These are phyloP conservation scores for Cephus runcator DNA, from an alignment of 2,888 invertebrate genomes.

Conservation along the genomic window DNA sequence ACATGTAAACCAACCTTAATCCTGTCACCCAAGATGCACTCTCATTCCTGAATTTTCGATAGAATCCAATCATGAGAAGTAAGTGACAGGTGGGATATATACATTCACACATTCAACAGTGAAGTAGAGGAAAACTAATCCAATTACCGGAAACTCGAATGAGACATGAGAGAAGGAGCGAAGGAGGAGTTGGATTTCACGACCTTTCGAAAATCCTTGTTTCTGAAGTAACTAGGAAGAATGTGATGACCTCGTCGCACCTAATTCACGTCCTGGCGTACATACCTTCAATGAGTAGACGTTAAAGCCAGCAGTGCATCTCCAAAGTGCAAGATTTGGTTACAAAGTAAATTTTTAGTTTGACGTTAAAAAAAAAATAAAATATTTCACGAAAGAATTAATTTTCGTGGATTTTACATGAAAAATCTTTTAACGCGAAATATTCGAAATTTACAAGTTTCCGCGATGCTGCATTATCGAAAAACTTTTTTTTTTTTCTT, in stretches of 20 bases:
- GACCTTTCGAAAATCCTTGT: not conserved
- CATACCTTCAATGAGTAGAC: conserved; percentile 44
- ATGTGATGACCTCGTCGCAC: conserved; percentile 26
- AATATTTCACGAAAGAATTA: not conserved
- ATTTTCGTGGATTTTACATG: not conserved
- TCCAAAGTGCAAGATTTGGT: conserved; percentile 36
- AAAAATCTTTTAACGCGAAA: not conserved
- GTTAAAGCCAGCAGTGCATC: conserved; percentile 16
- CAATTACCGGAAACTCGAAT: not conserved
- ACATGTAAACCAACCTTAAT: not conserved
- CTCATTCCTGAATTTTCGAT: not conserved
- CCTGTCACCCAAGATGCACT: not conserved
- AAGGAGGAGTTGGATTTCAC: not conserved
- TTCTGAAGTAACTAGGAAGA: conserved; percentile 11
- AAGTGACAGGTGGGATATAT: not conserved
- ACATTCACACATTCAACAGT: not conserved
- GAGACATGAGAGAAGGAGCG: not conserved
- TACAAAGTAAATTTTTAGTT: conserved; percentile 10
- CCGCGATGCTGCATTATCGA: not conserved
- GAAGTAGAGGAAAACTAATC: not conserved
- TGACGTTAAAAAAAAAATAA: not conserved
- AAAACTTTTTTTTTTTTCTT: not conserved
- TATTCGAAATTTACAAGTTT: not conserved
- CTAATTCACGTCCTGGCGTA: conserved; percentile 39
- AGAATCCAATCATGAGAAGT: not conserved